These are phyloP conservation scores for Solenopsis invicta DNA, from an alignment of 1,140 invertebrate species.

Conservation along the genomic window DNA sequence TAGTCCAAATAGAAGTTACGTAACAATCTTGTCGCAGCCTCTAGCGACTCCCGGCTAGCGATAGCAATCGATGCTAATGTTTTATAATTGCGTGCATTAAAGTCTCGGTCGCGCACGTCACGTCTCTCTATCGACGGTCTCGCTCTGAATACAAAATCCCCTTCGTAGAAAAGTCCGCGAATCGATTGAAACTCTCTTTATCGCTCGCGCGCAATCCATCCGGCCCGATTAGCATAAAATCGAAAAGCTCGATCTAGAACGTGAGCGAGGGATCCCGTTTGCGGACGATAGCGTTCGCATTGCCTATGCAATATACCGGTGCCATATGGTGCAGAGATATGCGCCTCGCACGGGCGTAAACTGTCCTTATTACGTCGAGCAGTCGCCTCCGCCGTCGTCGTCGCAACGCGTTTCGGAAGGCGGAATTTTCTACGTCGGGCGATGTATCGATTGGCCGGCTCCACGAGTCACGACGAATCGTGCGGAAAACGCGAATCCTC, in stretches of 20 bases:
- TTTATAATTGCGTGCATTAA: slow-evolving; percentile 44
- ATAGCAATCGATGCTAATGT: slow-evolving; percentile 30
- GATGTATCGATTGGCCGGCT: slow-evolving; percentile 57
- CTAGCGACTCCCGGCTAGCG: neutral
- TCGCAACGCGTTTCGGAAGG: slow-evolving; percentile 36
- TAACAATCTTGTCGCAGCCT: slow-evolving; percentile 5
- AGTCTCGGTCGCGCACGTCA: slow-evolving; percentile 33
- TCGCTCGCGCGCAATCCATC: slow-evolving; percentile 16
- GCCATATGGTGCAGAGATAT: slow-evolving; percentile 25
- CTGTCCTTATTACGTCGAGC: slow-evolving; percentile 36
- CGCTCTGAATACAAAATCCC: slow-evolving; percentile 40
- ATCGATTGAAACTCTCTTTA: slow-evolving; percentile 12
- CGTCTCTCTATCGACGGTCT: slow-evolving; percentile 3
- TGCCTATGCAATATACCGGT: neutral
- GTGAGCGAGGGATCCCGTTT: slow-evolving; percentile 23
- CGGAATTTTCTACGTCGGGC: slow-evolving; percentile 43
- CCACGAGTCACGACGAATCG: slow-evolving; percentile 40
- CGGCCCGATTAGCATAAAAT: slow-evolving; percentile 48
- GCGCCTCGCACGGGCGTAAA: slow-evolving; percentile 2
- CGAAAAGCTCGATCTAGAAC: slow-evolving; percentile 8
- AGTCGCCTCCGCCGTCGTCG: neutral
- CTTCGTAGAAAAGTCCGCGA: slow-evolving; percentile 42
- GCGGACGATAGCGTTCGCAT: neutral
- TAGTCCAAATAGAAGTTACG: slow-evolving; percentile 8
- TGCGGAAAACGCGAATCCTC: slow-evolving; percentile 51